phyloP scores from a whole-genome alignment of 2,888 invertebrate genomes.

The Sinopyrophorus schimmeli region DNA sequence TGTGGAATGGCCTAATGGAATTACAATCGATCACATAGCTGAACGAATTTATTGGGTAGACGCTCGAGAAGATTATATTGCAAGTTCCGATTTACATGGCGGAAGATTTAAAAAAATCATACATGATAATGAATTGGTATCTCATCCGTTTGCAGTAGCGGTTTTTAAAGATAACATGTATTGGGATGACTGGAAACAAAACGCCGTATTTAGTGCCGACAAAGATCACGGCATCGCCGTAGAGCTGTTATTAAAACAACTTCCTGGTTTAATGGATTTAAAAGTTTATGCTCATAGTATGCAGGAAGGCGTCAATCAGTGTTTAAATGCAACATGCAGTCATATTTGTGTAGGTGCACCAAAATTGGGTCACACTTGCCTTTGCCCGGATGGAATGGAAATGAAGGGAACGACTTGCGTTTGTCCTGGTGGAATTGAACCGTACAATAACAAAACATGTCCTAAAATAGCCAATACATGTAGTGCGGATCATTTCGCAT shows the following conservation, averaged over 20 bases:
- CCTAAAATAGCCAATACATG: conserved; percentile 65
- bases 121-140: conserved; percentile 64
- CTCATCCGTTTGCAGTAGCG: conserved; percentile 85
- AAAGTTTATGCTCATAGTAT: conserved; percentile 78
- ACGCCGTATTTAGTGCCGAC: conserved; percentile 77
- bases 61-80: conserved; percentile 80
- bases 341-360: conserved; percentile 81
- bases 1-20: conserved; percentile 86
- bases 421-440: conserved; percentile 71
- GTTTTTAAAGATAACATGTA: conserved; percentile 84
- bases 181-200: conserved; percentile 89
- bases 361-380: conserved; percentile 64
- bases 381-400: conserved; percentile 74
- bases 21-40: conserved; percentile 79
- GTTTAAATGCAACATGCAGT: conserved; percentile 66
- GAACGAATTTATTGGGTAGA: conserved; percentile 88
- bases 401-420: conserved; percentile 66
- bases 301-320: conserved; percentile 75
- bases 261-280: conserved; percentile 79
- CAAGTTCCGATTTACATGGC: conserved; percentile 74
- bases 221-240: conserved; percentile 73
- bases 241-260: conserved; percentile 57
- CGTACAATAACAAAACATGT: conserved; percentile 71
- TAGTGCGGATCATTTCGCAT: conserved; percentile 60
- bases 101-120: conserved; percentile 65